These are phyloP conservation scores for Heliconius aoede DNA, from an alignment of 2,888 invertebrate species.

Conservation along the genomic window DNA sequence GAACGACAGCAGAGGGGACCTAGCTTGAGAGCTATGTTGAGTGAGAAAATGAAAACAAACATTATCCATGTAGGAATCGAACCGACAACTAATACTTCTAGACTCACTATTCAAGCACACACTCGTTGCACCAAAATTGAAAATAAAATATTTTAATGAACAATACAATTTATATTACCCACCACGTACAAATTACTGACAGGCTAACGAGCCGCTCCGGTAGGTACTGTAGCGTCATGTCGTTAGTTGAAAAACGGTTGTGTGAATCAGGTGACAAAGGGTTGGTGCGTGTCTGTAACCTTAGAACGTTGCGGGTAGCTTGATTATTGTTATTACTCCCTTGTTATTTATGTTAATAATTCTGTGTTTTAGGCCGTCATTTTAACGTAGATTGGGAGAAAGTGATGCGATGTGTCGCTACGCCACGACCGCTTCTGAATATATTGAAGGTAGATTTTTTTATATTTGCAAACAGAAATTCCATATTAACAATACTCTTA, in stretches of 20 bases:
- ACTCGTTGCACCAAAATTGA: neutral
- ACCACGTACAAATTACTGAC: conserved; percentile 38
- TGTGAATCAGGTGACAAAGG: conserved; percentile 55
- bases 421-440: neutral
- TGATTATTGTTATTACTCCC: conserved; percentile 50
- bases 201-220: conserved; percentile 46
- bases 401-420: neutral
- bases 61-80: neutral
- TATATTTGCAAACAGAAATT: neutral
- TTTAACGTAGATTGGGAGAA: too few species aligned
- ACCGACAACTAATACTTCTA: neutral
- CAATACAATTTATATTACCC: conserved; percentile 30
- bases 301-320: conserved; percentile 52
- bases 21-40: too few species aligned
- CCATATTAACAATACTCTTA: neutral
- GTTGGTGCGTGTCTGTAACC: conserved; percentile 50
- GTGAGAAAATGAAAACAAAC: too few species aligned
- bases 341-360: conserved; percentile 43
- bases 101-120: neutral
- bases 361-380: neutral
- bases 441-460: neutral
- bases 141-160: conserved; percentile 33
- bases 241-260: conserved; percentile 48
- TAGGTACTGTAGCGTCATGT: conserved; percentile 30
- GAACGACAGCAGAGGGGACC: too few species aligned